These are phyloP conservation scores for Dexiosoma caninum DNA, from an alignment of 2,888 invertebrate species.

Conservation along the genomic window DNA sequence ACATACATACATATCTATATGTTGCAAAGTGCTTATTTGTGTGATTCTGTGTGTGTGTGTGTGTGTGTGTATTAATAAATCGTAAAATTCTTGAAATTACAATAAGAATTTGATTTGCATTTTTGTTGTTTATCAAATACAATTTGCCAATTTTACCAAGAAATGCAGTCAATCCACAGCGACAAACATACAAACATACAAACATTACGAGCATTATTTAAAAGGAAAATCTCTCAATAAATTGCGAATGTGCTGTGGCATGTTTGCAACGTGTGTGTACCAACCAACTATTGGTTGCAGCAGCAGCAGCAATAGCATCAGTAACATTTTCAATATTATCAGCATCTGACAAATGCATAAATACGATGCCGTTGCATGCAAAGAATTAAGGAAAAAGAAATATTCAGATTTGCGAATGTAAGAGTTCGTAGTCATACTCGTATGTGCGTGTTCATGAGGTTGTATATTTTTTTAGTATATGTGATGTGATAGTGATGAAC, in stretches of 20 bases:
- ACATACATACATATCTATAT: conserved; percentile 17
- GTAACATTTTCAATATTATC: conserved; percentile 57
- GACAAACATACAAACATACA: neutral
- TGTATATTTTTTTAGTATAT: too few species aligned
- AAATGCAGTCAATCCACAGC: conserved; percentile 54
- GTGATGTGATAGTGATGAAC: neutral
- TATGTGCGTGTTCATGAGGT: too few species aligned
- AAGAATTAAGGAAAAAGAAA: neutral
- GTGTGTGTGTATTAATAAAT: conserved; percentile 52
- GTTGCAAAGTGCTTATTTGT: neutral
- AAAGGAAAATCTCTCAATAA: conserved; percentile 17
- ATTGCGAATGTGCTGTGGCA: neutral
- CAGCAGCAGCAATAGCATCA: conserved; percentile 32
- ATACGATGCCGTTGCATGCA: conserved; percentile 27
- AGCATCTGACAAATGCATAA: conserved; percentile 61
- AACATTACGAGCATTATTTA: neutral
- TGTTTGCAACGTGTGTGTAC: neutral
- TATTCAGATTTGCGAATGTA: neutral
- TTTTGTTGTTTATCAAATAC: conserved; percentile 63
- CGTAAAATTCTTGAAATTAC: conserved; percentile 62
- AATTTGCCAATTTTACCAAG: conserved; percentile 63
- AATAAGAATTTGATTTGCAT: conserved; percentile 63
- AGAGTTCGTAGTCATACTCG: neutral
- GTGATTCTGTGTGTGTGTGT: neutral
- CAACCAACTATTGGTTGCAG: conserved; percentile 22